These are phyloP conservation scores for Camponotus floridanus DNA, from an alignment of 1,140 invertebrate species.

Conservation along the genomic window DNA sequence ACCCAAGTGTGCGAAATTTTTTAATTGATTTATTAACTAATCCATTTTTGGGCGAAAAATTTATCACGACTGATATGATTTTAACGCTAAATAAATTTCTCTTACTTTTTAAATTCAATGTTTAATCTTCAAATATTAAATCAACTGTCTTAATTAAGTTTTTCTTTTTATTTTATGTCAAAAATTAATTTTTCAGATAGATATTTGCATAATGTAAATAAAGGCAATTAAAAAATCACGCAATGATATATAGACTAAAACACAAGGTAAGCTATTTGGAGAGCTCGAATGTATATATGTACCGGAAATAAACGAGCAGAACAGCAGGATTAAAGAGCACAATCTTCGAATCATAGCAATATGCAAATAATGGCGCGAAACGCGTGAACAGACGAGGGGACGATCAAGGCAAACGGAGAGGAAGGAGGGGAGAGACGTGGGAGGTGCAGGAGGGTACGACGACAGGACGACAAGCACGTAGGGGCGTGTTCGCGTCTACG, in stretches of 20 bases:
- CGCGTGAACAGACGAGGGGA: conserved; percentile 4
- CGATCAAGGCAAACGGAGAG: conserved; percentile 7
- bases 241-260: neutral
- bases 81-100: neutral
- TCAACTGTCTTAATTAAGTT: neutral
- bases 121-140: neutral
- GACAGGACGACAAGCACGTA: neutral
- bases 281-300: too few relatives aligned
- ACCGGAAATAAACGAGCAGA: neutral
- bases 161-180: too few relatives aligned
- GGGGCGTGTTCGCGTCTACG: conserved; percentile 23
- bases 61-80: neutral
- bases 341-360: neutral
- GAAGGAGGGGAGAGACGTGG: conserved; percentile 4
- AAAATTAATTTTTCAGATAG: too few relatives aligned
- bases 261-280: neutral
- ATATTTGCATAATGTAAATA: neutral
- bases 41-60: neutral
- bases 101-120: too few relatives aligned
- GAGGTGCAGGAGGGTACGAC: conserved; percentile 22
- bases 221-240: neutral
- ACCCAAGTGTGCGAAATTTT: neutral
- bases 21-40: neutral
- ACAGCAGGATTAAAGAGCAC: conserved; percentile 9
- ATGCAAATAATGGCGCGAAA: conserved; percentile 20